Evolutionary conservation across 92 coral and sea anemone species (phyloP), one percentile per base, ranked within the genome.

Genomic region (Heteractis magnifica): DNA sequence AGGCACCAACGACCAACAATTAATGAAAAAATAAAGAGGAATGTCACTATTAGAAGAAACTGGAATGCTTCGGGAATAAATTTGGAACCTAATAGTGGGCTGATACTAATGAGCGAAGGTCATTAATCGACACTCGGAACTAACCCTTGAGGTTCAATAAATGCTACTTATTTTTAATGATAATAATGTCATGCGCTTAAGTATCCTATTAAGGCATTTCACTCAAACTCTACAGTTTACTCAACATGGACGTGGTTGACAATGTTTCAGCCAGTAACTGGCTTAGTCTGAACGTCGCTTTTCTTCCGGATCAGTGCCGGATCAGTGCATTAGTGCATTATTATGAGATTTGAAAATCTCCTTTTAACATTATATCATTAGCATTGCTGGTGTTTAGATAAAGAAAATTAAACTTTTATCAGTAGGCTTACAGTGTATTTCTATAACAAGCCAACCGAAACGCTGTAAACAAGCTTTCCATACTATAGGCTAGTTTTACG

Each of bases 81-180:
- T 68, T 23, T 65, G 73, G 23, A 68, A 23, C 1, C 49, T 14
- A 68, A 68, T 10, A 21, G 44, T 20, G 16, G 73, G 6, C 49
- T 9, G 10, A 23, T 2, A 23, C 49, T 68, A 23, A 68, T 23
- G 73, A 68, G 5, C 73, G 73, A 68, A 68, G 23, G 48, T 68
- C 49, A 68, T 68, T 62, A 68, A 68, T 68, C 44, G 73, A 10
- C 16, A 8, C 73, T 68, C 73, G 73, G 73, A 68, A 20, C 73
- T 68, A 9, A 6, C 73, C 20, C 73, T 68, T 26, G 48, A 68
- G 11, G 73, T 10, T 68, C 15, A 68, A 68, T 20, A 68, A 68
- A 68, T 20, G 44, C 41, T 26, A 68, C 73, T 68, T 68, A 48
- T 20, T 20, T 68, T 23, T 68, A 10, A 68, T 68, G 73, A 68